Evolutionary conservation across 2,113 vertebrate genomes (phyloP).

Genomic region (Axis porcinus): DNA sequence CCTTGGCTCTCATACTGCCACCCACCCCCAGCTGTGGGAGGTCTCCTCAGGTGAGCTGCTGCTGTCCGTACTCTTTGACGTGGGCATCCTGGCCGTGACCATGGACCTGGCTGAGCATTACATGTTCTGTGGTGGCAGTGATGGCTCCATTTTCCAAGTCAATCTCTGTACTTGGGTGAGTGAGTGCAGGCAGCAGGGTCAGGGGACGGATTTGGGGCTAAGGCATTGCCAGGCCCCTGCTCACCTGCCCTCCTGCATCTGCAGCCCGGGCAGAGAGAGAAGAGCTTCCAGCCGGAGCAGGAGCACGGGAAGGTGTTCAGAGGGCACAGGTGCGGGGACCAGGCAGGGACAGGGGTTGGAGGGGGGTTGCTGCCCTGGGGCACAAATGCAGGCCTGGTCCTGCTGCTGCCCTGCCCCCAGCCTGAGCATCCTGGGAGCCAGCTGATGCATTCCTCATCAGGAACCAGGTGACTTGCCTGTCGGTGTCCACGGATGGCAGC

Average conservation of each 20-base stretch:
- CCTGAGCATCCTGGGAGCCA: conserved; percentile 83
- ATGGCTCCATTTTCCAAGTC: conserved; percentile 94
- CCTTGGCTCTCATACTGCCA: not conserved
- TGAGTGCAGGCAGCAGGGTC: fast-evolving
- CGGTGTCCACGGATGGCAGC: conserved; percentile 92
- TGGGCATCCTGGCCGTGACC: conserved; percentile 93
- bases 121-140: conserved; percentile 93
- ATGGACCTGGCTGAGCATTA: conserved; percentile 94
- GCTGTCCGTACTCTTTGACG: conserved; percentile 92
- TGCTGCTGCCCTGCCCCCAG: not conserved
- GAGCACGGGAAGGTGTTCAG: conserved; percentile 90
- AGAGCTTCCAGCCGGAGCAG: conserved; percentile 88
- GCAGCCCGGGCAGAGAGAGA: conserved; percentile 88
- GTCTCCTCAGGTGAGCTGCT: conserved; percentile 94
- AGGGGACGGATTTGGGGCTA: fast-evolving
- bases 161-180: conserved; percentile 91
- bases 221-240: fast-evolving
- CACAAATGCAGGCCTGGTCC: not conserved
- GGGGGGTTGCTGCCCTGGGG: not conserved
- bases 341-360: not conserved
- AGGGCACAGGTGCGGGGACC: conserved; percentile 89
- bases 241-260: not conserved
- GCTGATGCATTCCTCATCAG: conserved; percentile 88
- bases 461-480: conserved; percentile 94
- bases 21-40: conserved; percentile 89